Conservation (phyloP, 2,888 invertebrate species). For the Brachycybe producta region DNA sequence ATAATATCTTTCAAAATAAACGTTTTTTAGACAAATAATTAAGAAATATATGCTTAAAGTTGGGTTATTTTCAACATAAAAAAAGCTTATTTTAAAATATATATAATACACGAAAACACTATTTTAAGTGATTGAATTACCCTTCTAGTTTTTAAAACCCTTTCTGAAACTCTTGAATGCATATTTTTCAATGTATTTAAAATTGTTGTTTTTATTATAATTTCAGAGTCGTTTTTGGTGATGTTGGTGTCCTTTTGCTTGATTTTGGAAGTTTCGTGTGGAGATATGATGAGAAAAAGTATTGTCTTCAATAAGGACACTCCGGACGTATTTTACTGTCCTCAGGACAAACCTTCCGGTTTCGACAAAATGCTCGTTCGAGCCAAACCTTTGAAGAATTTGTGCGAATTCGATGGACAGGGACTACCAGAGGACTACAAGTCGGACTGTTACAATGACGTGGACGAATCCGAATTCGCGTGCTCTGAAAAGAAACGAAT, state of each 20-base stretch:
- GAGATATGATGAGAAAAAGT: constrained; percentile 61
- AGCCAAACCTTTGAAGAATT: constrained; percentile 44
- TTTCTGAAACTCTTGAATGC: too few relatives aligned
- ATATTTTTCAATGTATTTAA: too few relatives aligned
- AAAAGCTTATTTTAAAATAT: too few relatives aligned
- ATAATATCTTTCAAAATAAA: too few relatives aligned
- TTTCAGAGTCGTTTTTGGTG: too few relatives aligned
- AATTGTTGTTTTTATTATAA: too few relatives aligned
- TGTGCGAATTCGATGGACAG: constrained; percentile 58
- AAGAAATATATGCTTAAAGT: too few relatives aligned
- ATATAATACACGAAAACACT: too few relatives aligned
- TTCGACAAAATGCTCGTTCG: constrained; percentile 56
- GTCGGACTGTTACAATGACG: constrained; percentile 64
- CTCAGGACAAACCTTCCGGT: constrained; percentile 59
- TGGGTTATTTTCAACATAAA: too few relatives aligned
- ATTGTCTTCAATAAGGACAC: constrained; percentile 67
- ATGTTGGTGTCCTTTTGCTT: constrained; percentile 16
- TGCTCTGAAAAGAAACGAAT: constrained; percentile 68
- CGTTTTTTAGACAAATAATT: too few relatives aligned
- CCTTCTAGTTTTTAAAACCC: too few relatives aligned
- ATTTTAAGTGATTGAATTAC: too few relatives aligned
- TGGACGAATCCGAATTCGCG: constrained; percentile 63
- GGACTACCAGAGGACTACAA: constrained; percentile 54
- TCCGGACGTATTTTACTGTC: constrained; percentile 65
- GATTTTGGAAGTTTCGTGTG: constrained; percentile 36